Base-by-base conservation (phyloP, 1,140 invertebrate genomes). In the Panagrolaimus sp. region DNA sequence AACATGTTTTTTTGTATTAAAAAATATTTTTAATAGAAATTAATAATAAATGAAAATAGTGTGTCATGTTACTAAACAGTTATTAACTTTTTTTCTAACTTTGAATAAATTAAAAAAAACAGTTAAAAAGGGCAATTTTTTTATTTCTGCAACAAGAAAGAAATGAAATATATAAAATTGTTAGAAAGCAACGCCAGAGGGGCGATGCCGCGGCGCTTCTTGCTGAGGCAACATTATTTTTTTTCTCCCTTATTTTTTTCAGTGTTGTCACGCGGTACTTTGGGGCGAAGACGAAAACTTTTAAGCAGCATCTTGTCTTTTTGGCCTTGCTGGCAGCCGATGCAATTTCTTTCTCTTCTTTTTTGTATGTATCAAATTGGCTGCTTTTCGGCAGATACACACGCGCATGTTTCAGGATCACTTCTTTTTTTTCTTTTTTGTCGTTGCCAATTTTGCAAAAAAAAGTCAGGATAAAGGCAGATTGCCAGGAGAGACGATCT, bases 301-400 rank as follows among this genome's bases (percentile, higher is more conserved):
- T 58, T 58, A 21, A 12, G 21, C 21, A 21, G 52, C 21, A 28
- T 58, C 48, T 52, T 52, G 48, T 52, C 12, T 58, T 21, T 58
- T 58, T 58, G 21, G 21, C 21, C 52, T 58, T 21, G 48, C n/a
- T 58, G 21, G 52, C 21, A 26, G 52, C 52, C 10, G 21, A n/a
- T 58, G 52, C 52, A 6, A n/a, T 21, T 26, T 58, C 17, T 21
- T n/a, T 10, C 52, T 21, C n/a, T 58, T 8, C n/a, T n/a, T 12
- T 14, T 58, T 58, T 21, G 52, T 21, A 26, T 58, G 52, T 26
- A 58, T 26, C 52, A 58, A 48, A 48, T 58, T 21, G 52, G 21
- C 21, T 58, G 32, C 32, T 38, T 38, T 38, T 38, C 32, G 32
- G 32, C 2, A 7, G 32, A 38, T 38, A 38, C 32, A 38, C 32